These are phyloP conservation scores for Choristoneura rosaceana DNA, from an alignment of 2,888 invertebrate genomes.

Conservation along the genomic window DNA sequence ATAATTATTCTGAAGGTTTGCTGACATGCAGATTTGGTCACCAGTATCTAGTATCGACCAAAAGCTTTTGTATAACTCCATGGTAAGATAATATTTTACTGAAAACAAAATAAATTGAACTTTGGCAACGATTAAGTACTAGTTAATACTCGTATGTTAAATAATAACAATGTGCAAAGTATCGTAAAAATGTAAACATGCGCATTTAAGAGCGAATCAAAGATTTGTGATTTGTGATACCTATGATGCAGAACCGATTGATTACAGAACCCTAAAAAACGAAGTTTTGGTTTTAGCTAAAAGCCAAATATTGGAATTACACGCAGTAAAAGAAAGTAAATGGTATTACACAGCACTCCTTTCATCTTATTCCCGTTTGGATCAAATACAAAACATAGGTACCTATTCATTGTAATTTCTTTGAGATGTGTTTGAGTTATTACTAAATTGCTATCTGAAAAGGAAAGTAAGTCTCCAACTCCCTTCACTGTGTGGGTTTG, in stretches of 20 bases:
- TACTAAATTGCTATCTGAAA: slow-evolving; percentile 10
- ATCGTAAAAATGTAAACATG: background rate
- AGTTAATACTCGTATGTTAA: no score
- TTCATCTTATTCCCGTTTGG: slow-evolving; percentile 8
- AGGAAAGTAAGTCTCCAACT: slow-evolving; percentile 7
- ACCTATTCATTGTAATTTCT: slow-evolving; percentile 9
- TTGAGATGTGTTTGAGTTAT: slow-evolving; percentile 11
- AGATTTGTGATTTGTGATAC: background rate
- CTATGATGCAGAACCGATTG: background rate
- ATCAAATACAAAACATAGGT: slow-evolving; percentile 9
- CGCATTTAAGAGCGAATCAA: background rate
- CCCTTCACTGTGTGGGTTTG: background rate
- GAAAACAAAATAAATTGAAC: no score
- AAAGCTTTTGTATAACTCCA: no score
- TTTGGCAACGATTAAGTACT: no score
- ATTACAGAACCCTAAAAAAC: background rate
- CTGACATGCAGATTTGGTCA: no score
- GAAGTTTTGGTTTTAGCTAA: background rate
- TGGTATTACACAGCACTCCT: slow-evolving; percentile 5
- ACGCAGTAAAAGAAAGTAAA: slow-evolving; percentile 1
- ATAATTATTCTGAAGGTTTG: no score
- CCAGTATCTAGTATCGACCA: no score
- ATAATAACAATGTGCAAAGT: no score
- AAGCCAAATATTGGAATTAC: slow-evolving; percentile 10
- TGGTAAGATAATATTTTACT: no score